phyloP scores from a whole-genome alignment of 2,888 invertebrate genomes.

The Andricus curvator region DNA sequence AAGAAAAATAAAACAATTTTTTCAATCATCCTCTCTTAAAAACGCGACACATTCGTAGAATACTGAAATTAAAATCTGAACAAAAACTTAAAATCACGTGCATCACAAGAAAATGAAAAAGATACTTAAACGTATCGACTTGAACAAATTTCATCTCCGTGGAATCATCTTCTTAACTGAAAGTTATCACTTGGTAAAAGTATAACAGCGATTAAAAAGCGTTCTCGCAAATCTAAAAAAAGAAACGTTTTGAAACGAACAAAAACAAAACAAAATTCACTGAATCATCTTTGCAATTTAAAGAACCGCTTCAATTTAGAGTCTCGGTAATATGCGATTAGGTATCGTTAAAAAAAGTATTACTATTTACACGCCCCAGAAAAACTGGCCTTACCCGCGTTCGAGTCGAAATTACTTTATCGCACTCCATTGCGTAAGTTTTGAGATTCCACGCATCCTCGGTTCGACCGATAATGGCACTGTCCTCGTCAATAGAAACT shows the following conservation, averaged over 20 bases:
- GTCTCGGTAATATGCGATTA: constrained; percentile 52
- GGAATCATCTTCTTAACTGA: constrained; percentile 32
- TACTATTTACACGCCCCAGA: constrained; percentile 65
- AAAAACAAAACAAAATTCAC: constrained; percentile 24
- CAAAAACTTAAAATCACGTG: constrained; percentile 37
- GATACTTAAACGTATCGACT: constrained; percentile 41
- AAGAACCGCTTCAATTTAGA: constrained; percentile 35
- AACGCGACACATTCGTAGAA: constrained; percentile 33
- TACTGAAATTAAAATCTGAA: constrained; percentile 42
- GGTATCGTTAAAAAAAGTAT: constrained; percentile 64
- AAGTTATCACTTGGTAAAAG: constrained; percentile 28
- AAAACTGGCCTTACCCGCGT: constrained; percentile 60
- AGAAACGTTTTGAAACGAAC: constrained; percentile 26
- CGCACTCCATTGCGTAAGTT: constrained; percentile 38
- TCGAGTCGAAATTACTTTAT: constrained; percentile 50
- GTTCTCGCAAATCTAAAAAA: constrained; percentile 36
- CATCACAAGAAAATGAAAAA: constrained; percentile 36
- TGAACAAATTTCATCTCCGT: constrained; percentile 35
- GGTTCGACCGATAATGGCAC: constrained; percentile 63
- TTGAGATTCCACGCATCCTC: constrained; percentile 41
- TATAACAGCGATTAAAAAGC: constrained; percentile 22
- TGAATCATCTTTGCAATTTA: constrained; percentile 45
- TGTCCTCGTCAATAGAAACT: constrained; percentile 54
- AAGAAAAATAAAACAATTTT: constrained; percentile 38
- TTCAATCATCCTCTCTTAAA: constrained; percentile 16